Percentiles rank a stretch among this genome's conserved stretches.
These are phyloP conservation scores for Orthosia cruda DNA, from an alignment of 2,888 invertebrate genomes.

Conservation along the genomic window DNA sequence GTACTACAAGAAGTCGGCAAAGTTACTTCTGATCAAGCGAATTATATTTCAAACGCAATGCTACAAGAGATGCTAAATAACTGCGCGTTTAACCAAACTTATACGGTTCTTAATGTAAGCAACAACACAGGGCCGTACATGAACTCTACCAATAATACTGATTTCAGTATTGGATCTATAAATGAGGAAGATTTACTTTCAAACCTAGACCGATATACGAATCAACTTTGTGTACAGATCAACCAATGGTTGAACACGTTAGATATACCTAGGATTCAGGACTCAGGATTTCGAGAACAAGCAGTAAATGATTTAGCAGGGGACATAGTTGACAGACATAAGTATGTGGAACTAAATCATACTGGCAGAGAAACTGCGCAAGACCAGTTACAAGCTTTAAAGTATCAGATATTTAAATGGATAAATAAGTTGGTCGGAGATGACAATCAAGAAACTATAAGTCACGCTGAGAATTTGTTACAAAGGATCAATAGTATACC, in stretches of 20 bases:
- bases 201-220: constrained; percentile 70
- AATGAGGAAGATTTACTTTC: constrained; percentile 65
- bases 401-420: constrained; percentile 86
- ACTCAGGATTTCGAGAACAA: constrained; percentile 69
- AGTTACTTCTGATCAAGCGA: constrained; percentile 71
- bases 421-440: constrained; percentile 80
- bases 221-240: constrained; percentile 75
- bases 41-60: constrained; percentile 69
- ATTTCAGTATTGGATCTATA: constrained; percentile 54
- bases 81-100: constrained; percentile 63
- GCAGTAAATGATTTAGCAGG: constrained; percentile 79
- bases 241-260: constrained; percentile 80
- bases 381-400: constrained; percentile 82
- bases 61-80: constrained; percentile 58
- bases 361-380: constrained; percentile 61
- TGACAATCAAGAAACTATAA: constrained; percentile 73
- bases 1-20: constrained; percentile 70
- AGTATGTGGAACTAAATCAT: constrained; percentile 79
- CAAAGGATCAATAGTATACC: constrained; percentile 76
- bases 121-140: constrained; percentile 57
- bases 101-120: constrained; percentile 67
- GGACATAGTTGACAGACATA: constrained; percentile 83
- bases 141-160: constrained; percentile 35
- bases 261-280: constrained; percentile 64
- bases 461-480: constrained; percentile 78